Base-by-base conservation (phyloP, 2,888 invertebrate genomes). In the Adelognathus sp. region DNA sequence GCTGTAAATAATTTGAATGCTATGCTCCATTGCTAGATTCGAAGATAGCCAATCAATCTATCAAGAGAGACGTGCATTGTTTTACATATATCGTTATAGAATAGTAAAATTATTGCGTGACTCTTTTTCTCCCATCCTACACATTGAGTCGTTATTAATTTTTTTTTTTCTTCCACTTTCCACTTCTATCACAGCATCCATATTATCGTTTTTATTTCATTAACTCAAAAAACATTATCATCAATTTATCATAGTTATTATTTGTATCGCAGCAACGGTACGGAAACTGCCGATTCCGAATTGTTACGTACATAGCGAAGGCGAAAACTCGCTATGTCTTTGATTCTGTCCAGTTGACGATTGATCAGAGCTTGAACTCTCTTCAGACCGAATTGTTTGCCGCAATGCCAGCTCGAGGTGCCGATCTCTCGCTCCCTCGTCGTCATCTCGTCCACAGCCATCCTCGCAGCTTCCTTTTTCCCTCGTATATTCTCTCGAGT, bases 221-320 rank as follows among this genome's bases (percentile, higher is more conserved):
- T n/a, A n/a, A n/a, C n/a, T n/a, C n/a, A n/a, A n/a, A n/a, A n/a
- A n/a, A n/a, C n/a, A n/a, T n/a, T n/a, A n/a, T n/a, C n/a, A n/a
- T n/a, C n/a, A n/a, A n/a, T n/a, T n/a, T n/a, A n/a, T n/a, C n/a
- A n/a, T n/a, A n/a, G n/a, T n/a, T n/a, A n/a, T n/a, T n/a, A n/a
- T n/a, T n/a, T 46, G 58, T 64, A 73, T 58, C 36, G 64, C 9
- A 78, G 18, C 63, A 78, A 54, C 21, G 79, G 79, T 24, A 63
- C 50, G n/a, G 76, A 79, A 3, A 72, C 76, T 24, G 76, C 41
- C 2, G 76, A 39, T 58, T 79, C 72, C 46, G 67, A 58, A 56
- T 39, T 63, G 14, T 79, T 76, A 81, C 79, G 69, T 81, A 83
- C 83, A 72, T 83, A 79, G 14, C 72, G 66, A 31, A 83, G 56